phyloP scores from a whole-genome alignment of 2,888 invertebrate genomes.

The Selenia dentaria region DNA sequence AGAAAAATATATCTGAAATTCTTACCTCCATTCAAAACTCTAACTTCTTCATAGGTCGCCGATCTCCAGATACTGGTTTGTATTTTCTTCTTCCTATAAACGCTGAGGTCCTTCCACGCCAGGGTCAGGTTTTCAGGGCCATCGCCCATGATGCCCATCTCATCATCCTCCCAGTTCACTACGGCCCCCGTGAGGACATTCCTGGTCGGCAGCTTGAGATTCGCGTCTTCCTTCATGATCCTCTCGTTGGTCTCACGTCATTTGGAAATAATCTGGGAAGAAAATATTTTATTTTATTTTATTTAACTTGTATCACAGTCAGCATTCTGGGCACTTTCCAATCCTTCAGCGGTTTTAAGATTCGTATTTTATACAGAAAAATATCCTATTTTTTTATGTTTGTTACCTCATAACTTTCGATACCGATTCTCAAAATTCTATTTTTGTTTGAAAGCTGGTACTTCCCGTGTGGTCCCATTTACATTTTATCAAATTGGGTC shows the following conservation, averaged over 20 bases:
- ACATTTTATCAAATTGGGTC: too few species aligned
- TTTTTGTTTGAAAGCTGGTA: too few species aligned
- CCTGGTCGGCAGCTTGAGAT: slow-evolving; percentile 66
- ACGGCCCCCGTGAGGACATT: slow-evolving; percentile 74
- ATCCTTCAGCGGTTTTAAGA: too few species aligned
- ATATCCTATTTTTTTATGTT: too few species aligned
- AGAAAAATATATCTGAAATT: too few species aligned
- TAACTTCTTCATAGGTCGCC: slow-evolving; percentile 75
- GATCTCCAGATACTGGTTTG: slow-evolving; percentile 79
- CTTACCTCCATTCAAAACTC: slow-evolving; percentile 83
- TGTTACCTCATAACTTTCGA: too few species aligned
- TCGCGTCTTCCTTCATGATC: slow-evolving; percentile 56
- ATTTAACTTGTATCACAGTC: too few species aligned
- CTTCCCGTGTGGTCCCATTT: too few species aligned
- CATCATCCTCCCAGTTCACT: slow-evolving; percentile 77
- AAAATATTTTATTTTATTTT: too few species aligned
- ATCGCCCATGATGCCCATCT: slow-evolving; percentile 59
- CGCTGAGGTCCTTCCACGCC: slow-evolving; percentile 81
- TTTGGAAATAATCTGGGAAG: slow-evolving; percentile 39
- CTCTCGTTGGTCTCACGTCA: slow-evolving; percentile 49
- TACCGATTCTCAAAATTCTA: too few species aligned
- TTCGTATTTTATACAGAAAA: too few species aligned
- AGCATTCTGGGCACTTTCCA: too few species aligned
- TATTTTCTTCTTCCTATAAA: slow-evolving; percentile 75
- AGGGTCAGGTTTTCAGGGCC: slow-evolving; percentile 71